phyloP scores from a whole-genome alignment of 2,888 invertebrate genomes.

The Stramonita haemastoma region DNA sequence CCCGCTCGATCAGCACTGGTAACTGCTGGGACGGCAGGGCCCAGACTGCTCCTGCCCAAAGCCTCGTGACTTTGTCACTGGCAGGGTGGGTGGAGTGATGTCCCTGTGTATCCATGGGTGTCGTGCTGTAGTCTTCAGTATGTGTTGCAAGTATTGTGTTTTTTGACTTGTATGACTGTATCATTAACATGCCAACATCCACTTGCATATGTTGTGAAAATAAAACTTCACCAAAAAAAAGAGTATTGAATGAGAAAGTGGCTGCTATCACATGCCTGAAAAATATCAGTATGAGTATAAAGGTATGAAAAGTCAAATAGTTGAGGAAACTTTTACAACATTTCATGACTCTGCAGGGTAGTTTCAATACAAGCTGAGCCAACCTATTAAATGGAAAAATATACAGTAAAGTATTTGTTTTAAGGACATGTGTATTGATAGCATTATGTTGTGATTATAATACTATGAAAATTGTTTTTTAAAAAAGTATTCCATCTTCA shows the following conservation, averaged over 20 bases:
- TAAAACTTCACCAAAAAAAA: neutral
- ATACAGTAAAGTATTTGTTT: too few relatives aligned
- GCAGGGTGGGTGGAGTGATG: neutral
- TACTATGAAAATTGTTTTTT: too few relatives aligned
- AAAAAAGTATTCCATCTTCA: too few relatives aligned
- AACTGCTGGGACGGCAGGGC: neutral
- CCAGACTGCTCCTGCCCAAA: neutral
- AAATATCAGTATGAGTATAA: too few relatives aligned
- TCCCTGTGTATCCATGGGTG: neutral
- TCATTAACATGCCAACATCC: neutral
- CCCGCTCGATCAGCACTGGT: neutral
- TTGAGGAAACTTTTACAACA: too few relatives aligned
- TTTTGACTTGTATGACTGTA: neutral
- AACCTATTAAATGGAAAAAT: too few relatives aligned
- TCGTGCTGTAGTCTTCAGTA: neutral
- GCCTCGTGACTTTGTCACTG: neutral
- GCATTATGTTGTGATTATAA: too few relatives aligned
- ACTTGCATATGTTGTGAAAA: neutral
- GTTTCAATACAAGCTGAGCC: too few relatives aligned
- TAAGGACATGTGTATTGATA: too few relatives aligned
- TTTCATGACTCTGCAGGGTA: too few relatives aligned
- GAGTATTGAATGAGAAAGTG: constrained; percentile 2
- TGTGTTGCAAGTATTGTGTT: neutral
- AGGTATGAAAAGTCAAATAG: too few relatives aligned
- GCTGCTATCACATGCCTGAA: neutral